Base-by-base conservation (phyloP, 2,888 invertebrate species). In the Arrhopalites spinosus region DNA sequence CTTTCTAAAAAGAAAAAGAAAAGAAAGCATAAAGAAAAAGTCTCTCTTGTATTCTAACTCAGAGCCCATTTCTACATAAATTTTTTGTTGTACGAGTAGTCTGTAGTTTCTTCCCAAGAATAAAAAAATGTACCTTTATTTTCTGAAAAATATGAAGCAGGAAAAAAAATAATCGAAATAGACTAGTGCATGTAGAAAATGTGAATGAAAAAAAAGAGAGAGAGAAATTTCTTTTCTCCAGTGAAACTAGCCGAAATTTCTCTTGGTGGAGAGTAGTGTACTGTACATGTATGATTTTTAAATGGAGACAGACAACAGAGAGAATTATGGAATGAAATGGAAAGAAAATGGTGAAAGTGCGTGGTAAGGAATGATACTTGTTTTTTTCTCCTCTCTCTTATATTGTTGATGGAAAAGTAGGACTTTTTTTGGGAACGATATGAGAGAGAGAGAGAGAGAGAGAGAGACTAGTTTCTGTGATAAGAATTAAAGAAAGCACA, bases 401-500 rank as follows among this genome's bases (percentile, higher is more conserved):
- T n/a, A n/a, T n/a, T n/a, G n/a, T n/a, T n/a, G n/a, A n/a, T n/a
- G n/a, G 59, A 8, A 59, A 59, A 25, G 25, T 2, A 50, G 1
- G 59, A 59, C 36, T 11, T 7, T 36, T 36, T n/a, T n/a, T n/a
- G n/a, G 36, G 36, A 36, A 36, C 5, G 17, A 20, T 20, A 53
- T 17, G 53, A n/a, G 15, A 63, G 2, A 27, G 27, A 15, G 13
- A 63, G 61, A 15, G n/a, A n/a, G 23, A 59, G 25, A 59, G 29
- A 25, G 29, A n/a, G 64, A 30, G 36, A 66, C 66, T 20, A 11
- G 66, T 43, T 36, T n/a, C 36, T 45, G 23, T 45, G 66, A 66
- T 66, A 43, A 66, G 45, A 66, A 66, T 23, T 66, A 66, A 23
- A n/a, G 20, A n/a, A 11, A 30, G 64, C 15, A 64, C n/a, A n/a